phyloP scores from a whole-genome alignment of 2,113 vertebrate genomes.

The Brachirus orientalis region DNA sequence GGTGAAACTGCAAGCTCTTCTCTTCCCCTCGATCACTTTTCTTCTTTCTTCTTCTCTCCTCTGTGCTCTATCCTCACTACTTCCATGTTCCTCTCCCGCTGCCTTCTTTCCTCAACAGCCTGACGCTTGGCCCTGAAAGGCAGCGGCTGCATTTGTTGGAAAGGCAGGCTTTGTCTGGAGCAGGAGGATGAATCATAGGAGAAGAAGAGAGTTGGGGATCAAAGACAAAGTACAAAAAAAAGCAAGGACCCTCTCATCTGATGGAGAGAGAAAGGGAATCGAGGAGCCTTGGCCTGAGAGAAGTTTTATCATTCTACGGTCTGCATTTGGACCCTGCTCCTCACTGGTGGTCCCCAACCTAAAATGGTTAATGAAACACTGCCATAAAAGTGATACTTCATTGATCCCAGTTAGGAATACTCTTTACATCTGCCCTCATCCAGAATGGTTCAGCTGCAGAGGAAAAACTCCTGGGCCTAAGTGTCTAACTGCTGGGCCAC shows the following conservation, averaged over 20 bases:
- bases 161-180: constrained; percentile 68
- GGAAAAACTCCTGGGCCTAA: constrained; percentile 23
- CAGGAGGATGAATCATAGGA: constrained; percentile 67
- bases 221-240: constrained; percentile 66
- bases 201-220: constrained; percentile 68
- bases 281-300: constrained; percentile 51
- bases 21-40: constrained; percentile 37
- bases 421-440: constrained; percentile 30
- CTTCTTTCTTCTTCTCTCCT: constrained; percentile 44
- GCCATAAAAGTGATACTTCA: constrained; percentile 61
- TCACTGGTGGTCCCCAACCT: constrained; percentile 47
- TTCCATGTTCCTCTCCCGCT: constrained; percentile 63
- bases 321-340: constrained; percentile 29
- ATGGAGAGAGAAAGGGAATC: constrained; percentile 60
- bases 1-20: constrained; percentile 73
- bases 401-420: constrained; percentile 49
- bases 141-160: constrained; percentile 77
- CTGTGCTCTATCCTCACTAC: constrained; percentile 42
- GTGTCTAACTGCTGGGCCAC: neutral
- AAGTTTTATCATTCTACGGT: constrained; percentile 52
- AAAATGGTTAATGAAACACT: constrained; percentile 47
- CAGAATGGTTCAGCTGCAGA: constrained; percentile 40
- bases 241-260: constrained; percentile 65
- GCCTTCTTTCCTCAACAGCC: constrained; percentile 72
- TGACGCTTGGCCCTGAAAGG: constrained; percentile 84